phyloP scores from a whole-genome alignment of 1,140 invertebrate genomes.

The Cyclina sinensis region DNA sequence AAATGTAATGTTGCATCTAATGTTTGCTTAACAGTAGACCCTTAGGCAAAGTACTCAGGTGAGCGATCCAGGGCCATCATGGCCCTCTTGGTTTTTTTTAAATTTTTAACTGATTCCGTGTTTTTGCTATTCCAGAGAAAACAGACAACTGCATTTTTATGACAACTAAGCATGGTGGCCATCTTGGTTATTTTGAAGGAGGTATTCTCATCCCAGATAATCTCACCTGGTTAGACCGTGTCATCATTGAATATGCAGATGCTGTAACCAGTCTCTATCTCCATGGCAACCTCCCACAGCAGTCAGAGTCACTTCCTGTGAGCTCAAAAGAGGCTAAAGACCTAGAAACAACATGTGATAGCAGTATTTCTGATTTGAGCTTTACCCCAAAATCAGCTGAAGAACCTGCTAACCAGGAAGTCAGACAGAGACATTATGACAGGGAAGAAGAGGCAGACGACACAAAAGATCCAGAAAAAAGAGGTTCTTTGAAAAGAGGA shows the following conservation, averaged over 20 bases:
- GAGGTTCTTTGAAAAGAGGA: slow-evolving; percentile 37
- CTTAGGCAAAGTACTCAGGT: too few species aligned
- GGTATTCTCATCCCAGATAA: slow-evolving; percentile 90
- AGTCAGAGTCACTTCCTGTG: neutral
- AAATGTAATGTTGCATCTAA: too few species aligned
- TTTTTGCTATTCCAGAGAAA: slow-evolving; percentile 88
- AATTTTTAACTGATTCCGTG: too few species aligned
- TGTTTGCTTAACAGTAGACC: too few species aligned
- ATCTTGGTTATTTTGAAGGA: slow-evolving; percentile 95
- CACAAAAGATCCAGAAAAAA: slow-evolving; percentile 16
- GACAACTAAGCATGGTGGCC: slow-evolving; percentile 95
- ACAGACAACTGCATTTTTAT: slow-evolving; percentile 91
- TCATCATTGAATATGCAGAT: slow-evolving; percentile 89
- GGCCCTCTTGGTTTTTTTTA: too few species aligned
- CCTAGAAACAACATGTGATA: neutral
- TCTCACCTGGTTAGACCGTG: slow-evolving; percentile 96
- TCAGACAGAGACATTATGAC: neutral
- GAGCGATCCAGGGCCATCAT: too few species aligned
- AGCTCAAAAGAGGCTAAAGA: neutral
- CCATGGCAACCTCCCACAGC: slow-evolving; percentile 42
- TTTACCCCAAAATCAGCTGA: neutral
- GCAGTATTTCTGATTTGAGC: neutral
- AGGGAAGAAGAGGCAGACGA: neutral
- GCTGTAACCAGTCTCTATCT: slow-evolving; percentile 72
- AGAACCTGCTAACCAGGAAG: too few species aligned